Percentiles rank a stretch among this genome's conserved stretches.
These are phyloP conservation scores for Erpetoichthys calabaricus DNA, from an alignment of 2,797 vertebrate genomes.

Conservation along the genomic window DNA sequence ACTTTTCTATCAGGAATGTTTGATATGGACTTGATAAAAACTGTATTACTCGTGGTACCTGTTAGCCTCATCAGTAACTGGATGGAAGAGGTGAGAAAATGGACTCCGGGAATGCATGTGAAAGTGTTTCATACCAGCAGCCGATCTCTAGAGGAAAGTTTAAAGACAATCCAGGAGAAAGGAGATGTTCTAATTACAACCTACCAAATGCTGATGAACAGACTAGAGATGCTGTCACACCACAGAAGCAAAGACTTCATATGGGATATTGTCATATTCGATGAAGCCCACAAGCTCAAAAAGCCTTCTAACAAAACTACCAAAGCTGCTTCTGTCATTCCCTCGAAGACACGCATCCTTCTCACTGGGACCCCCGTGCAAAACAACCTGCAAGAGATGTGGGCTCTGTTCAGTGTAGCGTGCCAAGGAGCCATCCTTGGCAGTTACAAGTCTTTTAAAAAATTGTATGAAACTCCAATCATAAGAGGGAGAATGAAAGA, in stretches of 20 bases:
- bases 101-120: constrained; percentile 4
- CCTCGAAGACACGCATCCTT: constrained; percentile 8
- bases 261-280: constrained; percentile 15
- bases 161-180: constrained; percentile 3
- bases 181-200: constrained; percentile 9
- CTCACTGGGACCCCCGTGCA: constrained; percentile 18
- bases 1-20: constrained; percentile 16
- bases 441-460: constrained; percentile 14
- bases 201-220: constrained; percentile 6
- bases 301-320: constrained; percentile 5
- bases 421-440: constrained; percentile 15
- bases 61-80: constrained; percentile 8
- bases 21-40: constrained; percentile 1
- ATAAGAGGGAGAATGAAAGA: constrained; percentile 14
- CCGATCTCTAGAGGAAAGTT: not conserved
- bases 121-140: constrained; percentile 3
- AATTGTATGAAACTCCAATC: constrained; percentile 15
- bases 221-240: not conserved
- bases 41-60: constrained; percentile 11
- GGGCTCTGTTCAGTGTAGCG: constrained; percentile 15
- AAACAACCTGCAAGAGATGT: constrained; percentile 19
- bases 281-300: constrained; percentile 18
- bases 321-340: constrained; percentile 8
- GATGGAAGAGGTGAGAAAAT: constrained; percentile 6
- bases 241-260: constrained; percentile 1